Evolutionary conservation across 2,113 vertebrate species (phyloP).

Genomic region (Alligator mississippiensis): DNA sequence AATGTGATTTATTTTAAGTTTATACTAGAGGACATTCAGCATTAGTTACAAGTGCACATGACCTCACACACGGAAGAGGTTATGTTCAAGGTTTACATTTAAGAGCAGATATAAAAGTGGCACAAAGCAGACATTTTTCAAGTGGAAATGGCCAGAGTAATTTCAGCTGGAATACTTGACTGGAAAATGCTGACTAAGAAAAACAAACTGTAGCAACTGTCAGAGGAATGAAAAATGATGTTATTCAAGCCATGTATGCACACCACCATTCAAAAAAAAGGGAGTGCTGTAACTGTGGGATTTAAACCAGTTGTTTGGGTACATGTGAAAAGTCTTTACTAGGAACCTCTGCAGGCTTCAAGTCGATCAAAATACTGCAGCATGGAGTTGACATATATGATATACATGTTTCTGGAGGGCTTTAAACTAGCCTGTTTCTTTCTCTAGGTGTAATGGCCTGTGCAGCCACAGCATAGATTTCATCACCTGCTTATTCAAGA

Average conservation of each 20-base stretch:
- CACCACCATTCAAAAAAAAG: background rate
- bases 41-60: background rate
- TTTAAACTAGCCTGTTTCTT: background rate
- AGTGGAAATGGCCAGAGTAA: background rate
- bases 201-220: background rate
- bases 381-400: background rate
- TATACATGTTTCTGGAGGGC: background rate
- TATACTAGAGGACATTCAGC: background rate
- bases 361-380: background rate
- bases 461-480: background rate
- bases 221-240: constrained; percentile 35
- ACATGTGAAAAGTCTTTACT: background rate
- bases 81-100: background rate
- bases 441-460: background rate
- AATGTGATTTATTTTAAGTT: background rate
- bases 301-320: background rate
- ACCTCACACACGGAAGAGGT: background rate
- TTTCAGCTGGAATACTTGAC: constrained; percentile 16
- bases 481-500: background rate
- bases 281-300: background rate
- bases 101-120: background rate
- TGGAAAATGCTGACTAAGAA: constrained; percentile 40
- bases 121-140: constrained; percentile 25
- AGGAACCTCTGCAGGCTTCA: background rate
- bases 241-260: background rate